Evolutionary conservation across 2,888 invertebrate species (phyloP).

Genomic region (Spilosoma lubricipeda): DNA sequence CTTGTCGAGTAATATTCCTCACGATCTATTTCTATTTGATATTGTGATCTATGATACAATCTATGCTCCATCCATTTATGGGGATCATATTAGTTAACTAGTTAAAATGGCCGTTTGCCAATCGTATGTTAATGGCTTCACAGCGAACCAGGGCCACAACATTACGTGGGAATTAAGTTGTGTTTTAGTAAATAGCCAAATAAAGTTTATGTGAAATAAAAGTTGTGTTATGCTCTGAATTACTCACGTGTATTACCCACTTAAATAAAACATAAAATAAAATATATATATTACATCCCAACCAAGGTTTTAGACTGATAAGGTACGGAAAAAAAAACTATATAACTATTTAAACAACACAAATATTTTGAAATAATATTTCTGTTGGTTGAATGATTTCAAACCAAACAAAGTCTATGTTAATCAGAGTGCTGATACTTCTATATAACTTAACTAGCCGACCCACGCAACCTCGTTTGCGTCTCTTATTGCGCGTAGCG

Average conservation of each 20-base stretch:
- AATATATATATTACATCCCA: too few species aligned
- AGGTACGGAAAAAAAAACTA: too few species aligned
- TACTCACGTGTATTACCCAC: background rate
- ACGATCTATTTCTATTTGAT: too few species aligned
- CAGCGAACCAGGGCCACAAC: conserved; percentile 18
- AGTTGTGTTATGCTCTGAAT: background rate
- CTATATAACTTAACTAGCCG: too few species aligned
- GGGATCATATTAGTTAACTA: conserved; percentile 45
- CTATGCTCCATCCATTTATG: conserved; percentile 48
- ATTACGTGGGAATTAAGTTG: background rate
- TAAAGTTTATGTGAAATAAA: background rate
- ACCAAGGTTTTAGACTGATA: too few species aligned
- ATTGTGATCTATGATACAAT: conserved; percentile 42
- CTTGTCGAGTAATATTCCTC: conserved; percentile 12
- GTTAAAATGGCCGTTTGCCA: conserved; percentile 43
- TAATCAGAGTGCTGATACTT: too few species aligned
- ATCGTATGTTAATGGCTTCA: conserved; percentile 38
- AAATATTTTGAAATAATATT: too few species aligned
- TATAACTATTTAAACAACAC: too few species aligned
- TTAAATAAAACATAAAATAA: background rate
- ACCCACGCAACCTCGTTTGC: too few species aligned
- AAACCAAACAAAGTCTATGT: too few species aligned
- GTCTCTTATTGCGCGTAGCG: too few species aligned
- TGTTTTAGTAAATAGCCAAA: background rate
- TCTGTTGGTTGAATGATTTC: too few species aligned